These are phyloP conservation scores for Apamea monoglypha DNA, from an alignment of 2,888 invertebrate species.

Conservation along the genomic window DNA sequence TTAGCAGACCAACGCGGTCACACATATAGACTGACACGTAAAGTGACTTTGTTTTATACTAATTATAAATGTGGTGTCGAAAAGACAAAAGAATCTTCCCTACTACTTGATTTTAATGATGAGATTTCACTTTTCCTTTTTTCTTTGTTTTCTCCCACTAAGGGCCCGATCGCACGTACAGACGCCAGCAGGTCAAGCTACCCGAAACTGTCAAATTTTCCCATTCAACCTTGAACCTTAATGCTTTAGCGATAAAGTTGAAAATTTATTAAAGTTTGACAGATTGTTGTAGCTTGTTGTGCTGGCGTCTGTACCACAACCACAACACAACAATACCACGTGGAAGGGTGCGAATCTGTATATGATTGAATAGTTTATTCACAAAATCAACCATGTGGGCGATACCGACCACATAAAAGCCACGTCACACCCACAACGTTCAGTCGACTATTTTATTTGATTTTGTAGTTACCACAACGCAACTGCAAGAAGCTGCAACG, in stretches of 20 bases:
- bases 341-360: neutral
- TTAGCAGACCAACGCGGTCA: neutral
- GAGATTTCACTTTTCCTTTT: neutral
- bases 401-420: neutral
- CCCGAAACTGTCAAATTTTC: too few species aligned
- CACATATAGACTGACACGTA: too few species aligned
- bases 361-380: neutral
- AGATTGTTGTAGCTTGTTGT: too few species aligned
- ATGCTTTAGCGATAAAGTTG: too few species aligned
- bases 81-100: neutral
- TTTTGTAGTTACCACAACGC: neutral
- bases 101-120: neutral
- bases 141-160: neutral
- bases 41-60: neutral
- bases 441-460: neutral
- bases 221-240: too few species aligned
- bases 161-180: neutral
- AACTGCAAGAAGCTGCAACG: neutral
- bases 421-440: neutral
- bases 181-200: too few species aligned
- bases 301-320: too few species aligned
- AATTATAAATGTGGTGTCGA: neutral
- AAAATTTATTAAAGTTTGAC: too few species aligned
- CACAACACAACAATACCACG: neutral
- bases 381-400: neutral